Base-by-base conservation (phyloP, 2,113 vertebrate species). In the Notothenia rossii region DNA sequence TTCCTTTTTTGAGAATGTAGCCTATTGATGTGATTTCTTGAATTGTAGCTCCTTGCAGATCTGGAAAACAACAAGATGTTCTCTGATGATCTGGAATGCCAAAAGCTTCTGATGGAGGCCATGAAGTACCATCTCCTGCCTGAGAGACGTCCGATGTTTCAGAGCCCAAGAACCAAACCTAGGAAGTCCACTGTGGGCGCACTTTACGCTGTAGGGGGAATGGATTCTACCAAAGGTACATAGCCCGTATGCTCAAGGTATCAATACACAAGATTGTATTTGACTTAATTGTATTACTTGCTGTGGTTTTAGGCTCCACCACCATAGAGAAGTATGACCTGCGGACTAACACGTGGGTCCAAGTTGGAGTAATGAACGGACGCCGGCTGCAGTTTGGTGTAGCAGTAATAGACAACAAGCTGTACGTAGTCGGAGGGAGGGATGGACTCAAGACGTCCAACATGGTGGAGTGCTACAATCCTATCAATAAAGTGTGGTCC, bases 101-200 rank as follows among this genome's bases (percentile, higher is more conserved):
- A 99, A 88, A 99, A 98, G 49, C 95, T 99, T 3, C 94, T 99
- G 4, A 98, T 99, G 96, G 98, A 99, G 93, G 98, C 97, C 54
- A 99, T 99, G 98, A 99, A 99, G 80, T 99, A 99, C 68, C 98
- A 99, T 73, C 96, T 99, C 1, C 91, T 99, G 65, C 98, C 98
- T 2, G 98, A 99, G 67, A 95, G 97, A 77, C 93, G 98, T 9
- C 95, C 96, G 4, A 96, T 98, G 97, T 95, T 99, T 93, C 98
- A 99, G 86, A 99, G 97, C 65, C 97, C 98, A 15, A 93, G 97
- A 63, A 99, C 98, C 1, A 99, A 98, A 86, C 98, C 98, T 2
- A 95, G 98, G n/a, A 99, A 99, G 90, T 99, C 98, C 20, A 99
- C 98, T 1, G 97, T 99, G 33, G 98, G 98, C 2, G 95, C 97